Percentiles rank a stretch among this genome's conserved stretches.
Conservation (phyloP, 2,113 vertebrate species). For the Bos taurus region ARS-UCD2.0 NC_037336.1:84864001-84864500, state of each 20-base stretch:
- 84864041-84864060: not conserved
- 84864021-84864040: not conserved
- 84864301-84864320: not conserved
- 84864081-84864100: constrained; percentile 19
- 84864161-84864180: constrained; percentile 38
- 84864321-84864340: not conserved
- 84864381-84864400: not conserved
- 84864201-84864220: constrained; percentile 17
- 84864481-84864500: not conserved
- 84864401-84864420: not conserved
- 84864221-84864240: constrained; percentile 52
- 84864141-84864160: constrained; percentile 26
- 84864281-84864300: not conserved
- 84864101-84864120: constrained; percentile 8
- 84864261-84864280: not conserved
- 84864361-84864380: too few species aligned
- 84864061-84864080: constrained; percentile 18
- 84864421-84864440: not conserved
- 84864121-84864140: not conserved
- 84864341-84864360: not conserved
- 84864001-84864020: not conserved
- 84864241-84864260: constrained; percentile 43
- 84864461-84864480: not conserved
- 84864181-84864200: constrained; percentile 40
- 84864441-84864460: not conserved